Base-by-base conservation (phyloP, 2,888 invertebrate genomes). In the Carpatolechia fugitivella region DNA sequence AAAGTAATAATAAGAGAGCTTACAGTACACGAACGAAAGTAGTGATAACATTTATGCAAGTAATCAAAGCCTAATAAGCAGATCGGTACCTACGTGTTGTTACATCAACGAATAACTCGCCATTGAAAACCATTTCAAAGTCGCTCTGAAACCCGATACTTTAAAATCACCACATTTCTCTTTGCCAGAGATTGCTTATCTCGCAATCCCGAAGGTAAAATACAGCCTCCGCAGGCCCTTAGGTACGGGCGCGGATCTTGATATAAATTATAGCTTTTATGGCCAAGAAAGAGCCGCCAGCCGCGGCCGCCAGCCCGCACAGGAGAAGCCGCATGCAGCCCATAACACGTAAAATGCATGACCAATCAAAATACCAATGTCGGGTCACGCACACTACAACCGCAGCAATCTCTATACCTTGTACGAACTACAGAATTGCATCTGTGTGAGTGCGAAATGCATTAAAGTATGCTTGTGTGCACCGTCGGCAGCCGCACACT, bases 331-430 rank as follows among this genome's bases (percentile, higher is more conserved):
- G 67, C 74, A 71, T 70, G 71, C 70, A 65, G 74, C 66, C 83
- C 80, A 80, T 89, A 88, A 89, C 87, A 85, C 85, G 87, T 87
- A 85, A 89, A 89, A 89, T 89, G 89, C 89, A 90, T 90, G 89
- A 89, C 89, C 89, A 90, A 90, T 90, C 89, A 90, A 90, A 90
- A 90, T 90, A 90, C 89, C 89, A 89, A 86, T 79, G 87, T 78
- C 82, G 78, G 79, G 71, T 71, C 80, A 85, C 86, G 59, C 82
- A 80, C 79, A 85, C 83, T 58, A 2, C 8, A 38, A 29, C 55
- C n/a, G 3, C 60, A 61, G 56, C 55, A 60, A 55, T 38, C 10
- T 6, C 53, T 33, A 44, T 49, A 53, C 49, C 36, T 44, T 50
- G 59, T 65, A 52, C 49, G 46, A 36, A 76, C 56, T 61, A n/a